A percentile compares a stretch with the other conserved stretches of the same genome.
Conservation (phyloP, 2,797 vertebrate species). For the Chromis chromis region DNA sequence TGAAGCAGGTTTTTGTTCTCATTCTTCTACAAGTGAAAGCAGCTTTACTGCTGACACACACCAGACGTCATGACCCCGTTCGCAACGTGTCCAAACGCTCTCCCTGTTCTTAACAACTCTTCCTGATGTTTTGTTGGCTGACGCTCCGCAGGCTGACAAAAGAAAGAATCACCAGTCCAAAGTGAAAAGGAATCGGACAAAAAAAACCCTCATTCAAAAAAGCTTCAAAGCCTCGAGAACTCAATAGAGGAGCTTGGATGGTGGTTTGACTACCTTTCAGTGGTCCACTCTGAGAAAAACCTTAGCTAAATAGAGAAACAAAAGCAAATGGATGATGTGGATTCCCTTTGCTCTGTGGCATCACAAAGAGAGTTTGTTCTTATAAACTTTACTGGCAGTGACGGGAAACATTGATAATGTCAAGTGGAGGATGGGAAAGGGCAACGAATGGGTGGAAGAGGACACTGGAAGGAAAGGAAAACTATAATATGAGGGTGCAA, state of each 20-base stretch:
- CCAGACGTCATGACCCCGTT: slow-evolving; percentile 74
- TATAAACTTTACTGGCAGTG: slow-evolving; percentile 71
- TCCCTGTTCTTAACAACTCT: slow-evolving; percentile 65
- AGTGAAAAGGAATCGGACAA: slow-evolving; percentile 67
- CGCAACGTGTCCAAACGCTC: slow-evolving; percentile 65
- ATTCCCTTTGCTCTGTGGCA: slow-evolving; percentile 59
- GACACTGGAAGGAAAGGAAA: slow-evolving; percentile 22
- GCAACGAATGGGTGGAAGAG: slow-evolving; percentile 9
- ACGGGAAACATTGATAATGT: slow-evolving; percentile 71
- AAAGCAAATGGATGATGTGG: slow-evolving; percentile 68
- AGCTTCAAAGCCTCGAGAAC: slow-evolving; percentile 65
- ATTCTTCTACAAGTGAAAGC: slow-evolving; percentile 64
- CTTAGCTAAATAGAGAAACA: slow-evolving; percentile 69
- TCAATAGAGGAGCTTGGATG: slow-evolving; percentile 56
- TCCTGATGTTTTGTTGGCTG: slow-evolving; percentile 72
- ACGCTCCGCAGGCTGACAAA: slow-evolving; percentile 60
- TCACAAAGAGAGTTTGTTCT: slow-evolving; percentile 78
- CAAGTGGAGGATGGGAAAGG: slow-evolving; percentile 51
- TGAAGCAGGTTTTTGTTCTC: slow-evolving; percentile 68
- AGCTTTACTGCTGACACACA: slow-evolving; percentile 76
- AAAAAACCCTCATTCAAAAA: slow-evolving; percentile 62
- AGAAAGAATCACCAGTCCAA: slow-evolving; percentile 57
- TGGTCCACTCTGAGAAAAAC: slow-evolving; percentile 58
- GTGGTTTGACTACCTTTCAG: slow-evolving; percentile 61
- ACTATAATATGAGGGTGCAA: background rate